These are phyloP conservation scores for Camponotus vicinus DNA, from an alignment of 1,140 invertebrate species.

Conservation along the genomic window DNA sequence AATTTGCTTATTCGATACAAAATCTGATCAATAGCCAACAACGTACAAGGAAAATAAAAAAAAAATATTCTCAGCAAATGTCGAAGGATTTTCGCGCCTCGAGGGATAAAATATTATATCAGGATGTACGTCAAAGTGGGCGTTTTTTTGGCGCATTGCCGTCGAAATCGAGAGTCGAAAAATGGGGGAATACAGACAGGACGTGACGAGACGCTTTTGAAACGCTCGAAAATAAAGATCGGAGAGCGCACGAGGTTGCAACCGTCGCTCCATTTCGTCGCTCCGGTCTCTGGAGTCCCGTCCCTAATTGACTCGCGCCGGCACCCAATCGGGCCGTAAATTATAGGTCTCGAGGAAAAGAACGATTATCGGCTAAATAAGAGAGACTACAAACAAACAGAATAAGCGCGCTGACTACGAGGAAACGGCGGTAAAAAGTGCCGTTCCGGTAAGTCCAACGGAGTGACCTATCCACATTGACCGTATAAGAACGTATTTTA, in stretches of 20 bases:
- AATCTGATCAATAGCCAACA: background rate
- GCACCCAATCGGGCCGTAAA: slow-evolving; percentile 74
- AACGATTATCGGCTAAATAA: slow-evolving; percentile 56
- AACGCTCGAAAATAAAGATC: slow-evolving; percentile 55
- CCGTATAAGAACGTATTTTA: slow-evolving; percentile 43
- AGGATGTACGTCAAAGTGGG: no score
- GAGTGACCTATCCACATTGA: background rate
- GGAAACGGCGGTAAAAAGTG: slow-evolving; percentile 45
- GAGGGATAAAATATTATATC: background rate
- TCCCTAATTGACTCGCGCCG: slow-evolving; percentile 74
- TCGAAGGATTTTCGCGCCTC: background rate
- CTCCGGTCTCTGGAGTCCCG: background rate
- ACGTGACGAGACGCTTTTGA: slow-evolving; percentile 78
- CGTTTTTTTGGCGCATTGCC: background rate
- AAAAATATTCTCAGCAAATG: background rate
- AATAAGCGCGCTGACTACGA: slow-evolving; percentile 39
- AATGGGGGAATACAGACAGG: slow-evolving; percentile 63
- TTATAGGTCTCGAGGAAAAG: slow-evolving; percentile 70
- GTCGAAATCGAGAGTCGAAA: slow-evolving; percentile 59
- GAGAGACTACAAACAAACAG: slow-evolving; percentile 69
- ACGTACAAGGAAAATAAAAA: background rate
- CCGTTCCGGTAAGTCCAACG: slow-evolving; percentile 10
- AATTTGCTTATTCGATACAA: background rate
- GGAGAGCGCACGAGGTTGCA: slow-evolving; percentile 31
- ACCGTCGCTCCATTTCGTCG: slow-evolving; percentile 45